A percentile compares a stretch with the other conserved stretches of the same genome.
These are phyloP conservation scores for Caenorhabditis uteleia DNA, from an alignment of 2,888 invertebrate species.

Conservation along the genomic window DNA sequence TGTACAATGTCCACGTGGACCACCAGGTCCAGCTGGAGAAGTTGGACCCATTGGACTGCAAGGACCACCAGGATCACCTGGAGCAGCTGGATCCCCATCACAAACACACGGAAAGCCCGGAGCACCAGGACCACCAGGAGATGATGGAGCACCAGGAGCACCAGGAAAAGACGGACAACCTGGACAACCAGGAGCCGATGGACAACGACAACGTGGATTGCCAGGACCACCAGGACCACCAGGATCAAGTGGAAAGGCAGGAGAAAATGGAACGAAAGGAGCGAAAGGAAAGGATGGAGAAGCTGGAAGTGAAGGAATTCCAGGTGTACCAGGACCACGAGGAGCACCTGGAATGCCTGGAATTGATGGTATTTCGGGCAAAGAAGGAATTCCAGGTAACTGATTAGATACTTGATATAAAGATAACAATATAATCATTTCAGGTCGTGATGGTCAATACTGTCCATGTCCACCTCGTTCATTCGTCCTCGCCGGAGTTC, in stretches of 20 bases:
- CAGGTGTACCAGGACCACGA: conserved; percentile 31
- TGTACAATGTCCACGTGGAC: conserved; percentile 45
- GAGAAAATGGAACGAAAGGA: conserved; percentile 29
- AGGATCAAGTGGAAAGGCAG: conserved; percentile 27
- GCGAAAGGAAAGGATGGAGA: conserved; percentile 32
- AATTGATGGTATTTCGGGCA: conserved; percentile 17
- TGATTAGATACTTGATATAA: too few species aligned
- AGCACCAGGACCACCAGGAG: conserved; percentile 36
- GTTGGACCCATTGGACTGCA: conserved; percentile 34
- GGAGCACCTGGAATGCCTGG: conserved; percentile 34
- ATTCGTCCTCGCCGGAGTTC: conserved; percentile 22
- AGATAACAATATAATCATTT: conserved; percentile 1
- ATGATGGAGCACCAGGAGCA: conserved; percentile 26
- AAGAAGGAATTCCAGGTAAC: conserved; percentile 39
- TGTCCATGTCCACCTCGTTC: conserved; percentile 50
- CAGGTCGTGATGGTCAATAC: conserved; percentile 45
- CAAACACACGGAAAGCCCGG: conserved; percentile 27
- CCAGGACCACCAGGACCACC: conserved; percentile 36
- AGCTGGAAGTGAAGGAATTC: conserved; percentile 31
- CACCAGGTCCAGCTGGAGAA: conserved; percentile 37
- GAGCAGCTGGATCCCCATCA: conserved; percentile 16
- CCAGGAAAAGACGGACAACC: conserved; percentile 28
- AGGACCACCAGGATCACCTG: conserved; percentile 25
- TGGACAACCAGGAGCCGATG: conserved; percentile 40
- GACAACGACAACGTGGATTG: conserved; percentile 28